Evolutionary conservation across 2,888 invertebrate genomes (phyloP), one percentile per base, ranked within the genome.

Genomic region (Hesperia comma): DNA sequence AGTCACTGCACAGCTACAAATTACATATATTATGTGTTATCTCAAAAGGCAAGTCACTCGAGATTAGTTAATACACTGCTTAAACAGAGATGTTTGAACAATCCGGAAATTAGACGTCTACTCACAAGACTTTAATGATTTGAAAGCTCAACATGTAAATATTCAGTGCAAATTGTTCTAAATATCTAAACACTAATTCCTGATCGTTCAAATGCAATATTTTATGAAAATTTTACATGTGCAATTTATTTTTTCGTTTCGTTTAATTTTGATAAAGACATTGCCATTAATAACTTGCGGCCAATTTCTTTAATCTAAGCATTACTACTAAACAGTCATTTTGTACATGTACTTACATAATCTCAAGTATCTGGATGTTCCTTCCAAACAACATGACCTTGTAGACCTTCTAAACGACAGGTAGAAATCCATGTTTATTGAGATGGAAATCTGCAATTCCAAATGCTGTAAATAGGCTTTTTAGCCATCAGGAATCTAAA

Each of bases 11-110:
- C 12, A 3, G 12, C 37, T 19, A 49, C 10, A 49, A 49, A 49
- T 49, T 19, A 49, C 49, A 6, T 17, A 46, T 6, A 7, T 26
- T 26, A 26, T 26, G 19, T 49, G 49, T 49, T 19, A 49, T 19
- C 49, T 49, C 12, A 6, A 43, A 15, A 19, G 19, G 17, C 46
- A 17, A 49, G 12, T 19, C 10, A 19, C 17, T 49, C 10, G 49
- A 49, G 19, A 19, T 49, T 49, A 49, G 19, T 64, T 51, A 57
- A 62, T 54, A 7, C 40, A 64, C 37, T 15, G 40, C 63, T 64
- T 57, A 40, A 43, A 21, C 40, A 10, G 10, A 40, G 41, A 64
- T 40, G 51, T 64, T 63, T 58, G 63, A 57, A 51, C 51, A 51
- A 51, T 57, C 51, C 63, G 51, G 53, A 58, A 58, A 32, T 64